Evolutionary conservation across 2,113 vertebrate genomes (phyloP).

Genomic region (Peromyscus polionotus): DNA sequence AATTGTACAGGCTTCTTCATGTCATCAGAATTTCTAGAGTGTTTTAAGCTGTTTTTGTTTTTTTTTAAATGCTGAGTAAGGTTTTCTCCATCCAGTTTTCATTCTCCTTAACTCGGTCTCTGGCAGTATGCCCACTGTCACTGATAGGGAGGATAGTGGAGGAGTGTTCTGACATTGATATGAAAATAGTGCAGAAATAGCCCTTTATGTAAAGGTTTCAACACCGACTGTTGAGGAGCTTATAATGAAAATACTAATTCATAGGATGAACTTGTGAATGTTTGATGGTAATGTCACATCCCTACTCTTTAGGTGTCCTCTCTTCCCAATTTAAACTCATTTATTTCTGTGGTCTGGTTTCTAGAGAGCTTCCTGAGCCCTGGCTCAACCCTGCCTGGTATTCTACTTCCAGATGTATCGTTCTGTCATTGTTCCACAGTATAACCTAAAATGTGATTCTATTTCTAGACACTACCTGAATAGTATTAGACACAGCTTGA

Average conservation of each 20-base stretch:
- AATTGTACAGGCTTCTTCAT: neutral
- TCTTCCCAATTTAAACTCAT: neutral
- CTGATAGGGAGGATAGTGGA: neutral
- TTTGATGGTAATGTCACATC: neutral
- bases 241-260: neutral
- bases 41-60: neutral
- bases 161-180: neutral
- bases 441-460: neutral
- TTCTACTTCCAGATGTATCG: neutral
- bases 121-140: neutral
- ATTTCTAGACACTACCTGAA: neutral
- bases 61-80: neutral
- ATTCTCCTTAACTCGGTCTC: neutral
- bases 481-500: neutral
- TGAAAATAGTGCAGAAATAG: slow-evolving; percentile 5
- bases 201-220: neutral
- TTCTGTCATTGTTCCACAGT: neutral
- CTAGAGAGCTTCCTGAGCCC: neutral
- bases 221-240: neutral
- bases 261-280: neutral
- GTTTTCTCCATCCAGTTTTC: neutral
- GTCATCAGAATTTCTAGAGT: neutral
- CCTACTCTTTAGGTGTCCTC: neutral
- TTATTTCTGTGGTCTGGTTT: slow-evolving; percentile 23
- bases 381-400: neutral